Base-by-base conservation (phyloP, 2,797 vertebrate species). In the Dendrocincla tyrannina region DNA sequence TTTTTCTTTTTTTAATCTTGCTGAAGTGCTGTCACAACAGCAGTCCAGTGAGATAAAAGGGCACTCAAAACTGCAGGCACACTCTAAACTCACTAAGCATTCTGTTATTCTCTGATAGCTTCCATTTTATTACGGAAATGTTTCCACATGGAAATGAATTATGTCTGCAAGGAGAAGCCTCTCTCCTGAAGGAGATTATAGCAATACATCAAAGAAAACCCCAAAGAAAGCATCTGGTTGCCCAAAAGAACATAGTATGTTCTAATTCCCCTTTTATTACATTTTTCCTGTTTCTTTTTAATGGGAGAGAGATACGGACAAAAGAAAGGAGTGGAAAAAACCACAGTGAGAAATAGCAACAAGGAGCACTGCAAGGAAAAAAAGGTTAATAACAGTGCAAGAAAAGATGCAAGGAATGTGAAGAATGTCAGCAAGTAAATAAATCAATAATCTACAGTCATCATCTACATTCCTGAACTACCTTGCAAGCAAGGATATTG, bases 341-440 rank as follows among this genome's bases (percentile, higher is more conserved):
- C 8, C 35, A 30, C 35, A n/a, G 7, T 22, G 18, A 95, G 85
- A 84, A 94, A 69, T 13, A 42, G 25, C 13, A 93, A 85, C 7
- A 33, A 56, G 9, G 3, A 85, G 6, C 44, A 86, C 28, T 63
- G 32, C 33, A 69, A 68, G 42, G 60, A 81, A 84, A 89, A 44
- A 79, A 90, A 79, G 67, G 81, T 88, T 91, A 89, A 87, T 74
- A 87, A 80, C 24, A 87, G 35, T 15, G 53, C 46, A 75, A 70
- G 52, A 82, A 87, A 91, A 80, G 70, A 93, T 30, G 50, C 18
- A 83, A 85, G 42, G 96, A 93, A 97, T 87, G 86, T 78, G 73
- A 93, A 75, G 92, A 94, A 96, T 94, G 94, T 35, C 52, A 93
- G 86, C 44, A 88, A 95, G 83, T 68, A 95, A 93, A 94, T 93